Conservation (phyloP, 1,140 invertebrate species). For the Scaptomyza graminum region DNA sequence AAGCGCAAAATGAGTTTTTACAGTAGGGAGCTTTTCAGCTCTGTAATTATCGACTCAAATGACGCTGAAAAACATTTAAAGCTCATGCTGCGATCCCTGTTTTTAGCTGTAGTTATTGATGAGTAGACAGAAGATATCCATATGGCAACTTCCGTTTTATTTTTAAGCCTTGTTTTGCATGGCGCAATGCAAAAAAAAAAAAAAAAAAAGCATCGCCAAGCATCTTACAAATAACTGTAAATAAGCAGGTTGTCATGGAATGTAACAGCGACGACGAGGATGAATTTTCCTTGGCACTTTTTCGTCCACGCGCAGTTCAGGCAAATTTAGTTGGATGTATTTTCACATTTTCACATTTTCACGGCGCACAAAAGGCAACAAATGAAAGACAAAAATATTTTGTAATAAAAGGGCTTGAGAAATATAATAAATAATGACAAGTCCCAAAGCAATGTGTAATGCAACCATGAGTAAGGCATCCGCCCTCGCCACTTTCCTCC, state of each 20-base stretch:
- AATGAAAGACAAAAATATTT: constrained; percentile 75
- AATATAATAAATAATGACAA: constrained; percentile 82
- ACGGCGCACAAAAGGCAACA: constrained; percentile 58
- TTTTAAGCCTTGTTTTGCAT: constrained; percentile 34
- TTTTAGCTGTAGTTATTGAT: constrained; percentile 52
- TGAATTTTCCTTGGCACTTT: constrained; percentile 3
- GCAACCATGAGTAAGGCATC: constrained; percentile 33
- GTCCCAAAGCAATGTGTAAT: constrained; percentile 46
- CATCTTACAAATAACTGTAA: constrained; percentile 74
- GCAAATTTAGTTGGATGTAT: constrained; percentile 28
- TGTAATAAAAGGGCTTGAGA: constrained; percentile 79
- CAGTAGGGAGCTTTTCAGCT: not conserved
- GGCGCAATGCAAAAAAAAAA: constrained; percentile 24
- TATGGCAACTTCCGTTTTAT: constrained; percentile 34
- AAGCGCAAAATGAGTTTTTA: constrained; percentile 12
- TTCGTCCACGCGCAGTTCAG: constrained; percentile 1
- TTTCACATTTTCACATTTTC: constrained; percentile 2
- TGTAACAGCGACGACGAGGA: constrained; percentile 46
- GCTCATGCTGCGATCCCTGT: constrained; percentile 3
- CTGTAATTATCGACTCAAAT: constrained; percentile 75
- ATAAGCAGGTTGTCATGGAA: constrained; percentile 64
- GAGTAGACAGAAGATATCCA: constrained; percentile 48
- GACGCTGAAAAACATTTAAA: constrained; percentile 53
- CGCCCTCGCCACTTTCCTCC: not conserved
- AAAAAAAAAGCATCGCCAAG: too few relatives aligned